Percentiles rank a stretch among this genome's conserved stretches.
phyloP scores from a whole-genome alignment of 2,113 vertebrate genomes.

The Eptesicus fuscus region DNA sequence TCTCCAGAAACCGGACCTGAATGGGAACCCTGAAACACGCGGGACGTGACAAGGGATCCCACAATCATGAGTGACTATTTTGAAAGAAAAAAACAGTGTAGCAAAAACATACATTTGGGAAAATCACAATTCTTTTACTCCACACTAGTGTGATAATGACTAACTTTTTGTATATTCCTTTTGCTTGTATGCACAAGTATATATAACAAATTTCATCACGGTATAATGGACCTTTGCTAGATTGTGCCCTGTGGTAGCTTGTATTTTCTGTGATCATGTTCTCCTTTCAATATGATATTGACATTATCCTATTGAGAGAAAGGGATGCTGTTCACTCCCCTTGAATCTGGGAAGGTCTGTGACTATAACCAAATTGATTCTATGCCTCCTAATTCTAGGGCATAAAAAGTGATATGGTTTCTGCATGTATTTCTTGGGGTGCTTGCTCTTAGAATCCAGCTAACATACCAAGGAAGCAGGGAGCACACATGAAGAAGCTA shows the following conservation, averaged over 20 bases:
- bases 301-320: not conserved
- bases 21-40: too few species aligned
- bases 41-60: too few species aligned
- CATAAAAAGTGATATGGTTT: not conserved
- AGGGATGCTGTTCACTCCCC: not conserved
- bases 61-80: not conserved
- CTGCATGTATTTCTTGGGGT: not conserved
- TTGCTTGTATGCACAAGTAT: not conserved
- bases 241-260: not conserved
- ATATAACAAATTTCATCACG: not conserved
- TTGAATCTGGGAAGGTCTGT: not conserved
- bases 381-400: not conserved
- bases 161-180: not conserved
- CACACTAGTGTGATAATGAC: not conserved
- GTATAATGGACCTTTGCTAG: not conserved
- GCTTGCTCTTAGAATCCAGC: not conserved
- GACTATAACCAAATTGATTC: not conserved
- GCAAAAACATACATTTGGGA: not conserved
- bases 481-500: not conserved
- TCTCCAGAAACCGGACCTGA: too few species aligned
- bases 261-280: not conserved
- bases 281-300: not conserved
- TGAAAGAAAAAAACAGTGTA: not conserved
- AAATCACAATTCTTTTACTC: not conserved
- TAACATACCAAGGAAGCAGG: not conserved